Evolutionary conservation across 2,797 vertebrate genomes (phyloP), one percentile per base, ranked within the genome.

Genomic region (Alcedo atthis): DNA sequence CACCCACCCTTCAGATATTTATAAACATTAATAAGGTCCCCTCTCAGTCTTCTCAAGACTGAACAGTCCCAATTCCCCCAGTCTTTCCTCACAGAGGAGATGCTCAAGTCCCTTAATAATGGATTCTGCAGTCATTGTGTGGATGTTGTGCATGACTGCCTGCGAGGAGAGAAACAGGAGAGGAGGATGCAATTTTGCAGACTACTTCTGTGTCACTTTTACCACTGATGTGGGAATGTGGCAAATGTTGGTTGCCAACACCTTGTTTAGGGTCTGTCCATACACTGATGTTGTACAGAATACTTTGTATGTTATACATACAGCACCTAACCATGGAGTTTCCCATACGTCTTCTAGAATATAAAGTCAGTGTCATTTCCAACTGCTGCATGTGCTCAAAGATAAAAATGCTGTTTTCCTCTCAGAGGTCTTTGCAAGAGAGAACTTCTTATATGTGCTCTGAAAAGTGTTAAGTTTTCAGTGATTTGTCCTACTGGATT

Each of bases 401-500:
- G 40, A 45, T n/a, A 70, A 42, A 42, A 84, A 46, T 20, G 20
- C 21, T 71, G 15, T 2, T 82, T 89, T 71, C 48, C 87, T 64
- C 40, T 40, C 12, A 6, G 28, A n/a, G 79, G 32, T 66, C 25
- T 53, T 6, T 63, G 48, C 5, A 45, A 55, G 64, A 55, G 8
- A 22, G 54, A 62, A 19, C 35, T 85, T 61, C 45, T 91, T 92
- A 75, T 70, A 26, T 4, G 3, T 79, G 20, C 22, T 85, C 55
- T 64, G 51, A 51, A 37, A 59, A 18, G 21, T 68, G 63, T 42
- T 62, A 64, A 19, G 15, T 88, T 93, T 89, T 94, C 90, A 79
- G 35, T 95, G 89, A 89, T 32, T 94, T 89, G 90, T 96, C 92
- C 62, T 82, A 32, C 83, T 96, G 90, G 87, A 77, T 79, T 96